phyloP scores from a whole-genome alignment of 2,888 invertebrate genomes.

The Euspilapteryx auroguttella region DNA sequence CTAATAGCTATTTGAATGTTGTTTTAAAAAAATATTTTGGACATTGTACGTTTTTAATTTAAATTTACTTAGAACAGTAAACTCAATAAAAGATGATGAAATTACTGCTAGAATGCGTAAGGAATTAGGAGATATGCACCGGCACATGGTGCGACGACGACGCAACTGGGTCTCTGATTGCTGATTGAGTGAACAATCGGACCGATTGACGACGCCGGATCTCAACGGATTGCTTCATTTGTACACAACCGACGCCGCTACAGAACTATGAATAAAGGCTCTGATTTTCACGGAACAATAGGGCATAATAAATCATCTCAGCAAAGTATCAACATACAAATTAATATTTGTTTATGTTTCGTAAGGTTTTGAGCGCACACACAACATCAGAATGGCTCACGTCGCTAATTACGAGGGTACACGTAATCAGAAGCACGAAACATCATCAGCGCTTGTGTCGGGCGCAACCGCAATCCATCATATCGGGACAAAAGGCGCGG shows the following conservation, averaged over 20 bases:
- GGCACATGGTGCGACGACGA: background rate
- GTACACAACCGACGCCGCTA: slow-evolving; percentile 7
- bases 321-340: no score
- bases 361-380: no score
- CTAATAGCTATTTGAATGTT: no score
- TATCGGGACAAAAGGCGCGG: slow-evolving; percentile 48
- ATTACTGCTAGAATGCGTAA: no score
- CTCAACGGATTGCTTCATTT: slow-evolving; percentile 20
- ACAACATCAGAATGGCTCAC: no score
- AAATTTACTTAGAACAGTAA: no score
- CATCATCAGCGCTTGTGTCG: slow-evolving; percentile 44
- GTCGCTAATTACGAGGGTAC: slow-evolving; percentile 36
- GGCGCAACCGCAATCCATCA: slow-evolving; percentile 54
- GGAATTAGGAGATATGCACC: background rate
- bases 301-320: no score
- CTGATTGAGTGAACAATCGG: slow-evolving; percentile 21
- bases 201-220: slow-evolving; percentile 22
- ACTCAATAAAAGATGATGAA: no score
- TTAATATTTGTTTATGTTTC: no score
- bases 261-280: slow-evolving; percentile 6
- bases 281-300: slow-evolving; percentile 4
- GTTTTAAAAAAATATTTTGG: no score
- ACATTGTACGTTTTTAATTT: no score
- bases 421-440: slow-evolving; percentile 44
- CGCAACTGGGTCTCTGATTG: slow-evolving; percentile 18